Percentiles rank a stretch among this genome's conserved stretches.
phyloP scores from a whole-genome alignment of 2,888 invertebrate genomes.

The Melipona beecheii region DNA sequence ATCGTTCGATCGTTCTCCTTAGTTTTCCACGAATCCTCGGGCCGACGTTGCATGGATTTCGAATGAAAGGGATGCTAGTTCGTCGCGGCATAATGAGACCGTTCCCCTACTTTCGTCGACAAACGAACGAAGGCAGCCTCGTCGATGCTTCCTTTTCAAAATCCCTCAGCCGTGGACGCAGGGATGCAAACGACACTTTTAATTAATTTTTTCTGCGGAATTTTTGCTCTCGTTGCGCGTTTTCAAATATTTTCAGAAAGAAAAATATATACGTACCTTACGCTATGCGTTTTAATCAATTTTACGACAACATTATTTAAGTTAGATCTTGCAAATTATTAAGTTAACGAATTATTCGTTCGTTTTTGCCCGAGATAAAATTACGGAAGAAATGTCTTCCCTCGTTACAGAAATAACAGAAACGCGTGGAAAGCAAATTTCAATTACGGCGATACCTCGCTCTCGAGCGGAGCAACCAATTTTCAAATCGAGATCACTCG shows the following conservation, averaged over 20 bases:
- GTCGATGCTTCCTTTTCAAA: constrained; percentile 32
- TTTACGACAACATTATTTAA: no score
- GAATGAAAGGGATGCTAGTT: constrained; percentile 11
- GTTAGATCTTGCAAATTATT: neutral
- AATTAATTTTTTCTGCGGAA: constrained; percentile 20
- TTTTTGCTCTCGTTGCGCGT: neutral
- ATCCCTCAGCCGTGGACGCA: neutral
- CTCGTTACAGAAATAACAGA: neutral
- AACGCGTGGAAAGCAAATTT: neutral
- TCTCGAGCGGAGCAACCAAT: neutral
- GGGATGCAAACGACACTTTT: constrained; percentile 1
- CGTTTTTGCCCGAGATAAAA: accelerated
- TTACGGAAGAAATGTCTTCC: neutral
- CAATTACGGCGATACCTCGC: neutral
- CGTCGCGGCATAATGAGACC: constrained; percentile 29
- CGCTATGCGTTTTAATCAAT: no score
- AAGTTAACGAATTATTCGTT: neutral
- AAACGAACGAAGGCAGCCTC: neutral
- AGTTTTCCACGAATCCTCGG: neutral
- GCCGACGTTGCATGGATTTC: neutral
- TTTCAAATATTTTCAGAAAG: neutral
- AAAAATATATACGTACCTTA: neutral
- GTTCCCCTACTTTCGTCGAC: neutral
- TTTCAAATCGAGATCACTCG: neutral
- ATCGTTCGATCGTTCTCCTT: neutral